These are phyloP conservation scores for Brachymystax lenok DNA, from an alignment of 2,797 vertebrate species.

Conservation along the genomic window DNA sequence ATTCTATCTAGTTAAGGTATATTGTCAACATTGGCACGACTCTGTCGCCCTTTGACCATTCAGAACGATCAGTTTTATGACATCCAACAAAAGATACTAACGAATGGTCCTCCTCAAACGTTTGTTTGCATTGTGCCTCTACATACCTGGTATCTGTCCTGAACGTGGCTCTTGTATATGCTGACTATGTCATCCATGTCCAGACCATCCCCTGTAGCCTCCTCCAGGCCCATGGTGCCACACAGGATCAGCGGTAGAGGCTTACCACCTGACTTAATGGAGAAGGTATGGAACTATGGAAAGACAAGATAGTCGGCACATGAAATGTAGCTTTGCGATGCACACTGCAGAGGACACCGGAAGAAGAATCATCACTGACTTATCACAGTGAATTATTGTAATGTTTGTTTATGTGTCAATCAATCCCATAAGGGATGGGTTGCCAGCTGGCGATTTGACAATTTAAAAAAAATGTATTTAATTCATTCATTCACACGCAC, in stretches of 20 bases:
- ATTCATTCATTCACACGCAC: too few species aligned
- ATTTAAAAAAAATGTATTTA: too few species aligned
- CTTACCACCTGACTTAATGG: slow-evolving; percentile 53
- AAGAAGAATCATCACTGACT: too few species aligned
- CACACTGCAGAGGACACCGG: background rate
- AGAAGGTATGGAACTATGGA: slow-evolving; percentile 68
- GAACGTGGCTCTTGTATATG: slow-evolving; percentile 64
- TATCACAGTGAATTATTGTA: slow-evolving; percentile 82
- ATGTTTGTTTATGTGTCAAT: background rate
- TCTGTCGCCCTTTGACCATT: too few species aligned
- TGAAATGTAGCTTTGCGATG: background rate
- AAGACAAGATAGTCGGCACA: background rate
- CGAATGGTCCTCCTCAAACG: too few species aligned
- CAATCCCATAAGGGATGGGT: too few species aligned
- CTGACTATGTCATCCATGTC: slow-evolving; percentile 62
- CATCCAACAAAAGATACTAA: too few species aligned
- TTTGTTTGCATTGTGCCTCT: background rate
- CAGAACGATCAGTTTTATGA: too few species aligned
- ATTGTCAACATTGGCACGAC: too few species aligned
- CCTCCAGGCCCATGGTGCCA: slow-evolving; percentile 78
- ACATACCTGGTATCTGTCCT: slow-evolving; percentile 60
- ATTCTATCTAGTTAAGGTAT: too few species aligned
- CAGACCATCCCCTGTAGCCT: slow-evolving; percentile 60
- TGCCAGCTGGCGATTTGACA: too few species aligned
- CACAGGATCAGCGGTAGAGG: slow-evolving; percentile 66